A percentile compares a stretch with the other conserved stretches of the same genome.
phyloP scores from a whole-genome alignment of 2,113 vertebrate species.

The Varanus komodoensis region DNA sequence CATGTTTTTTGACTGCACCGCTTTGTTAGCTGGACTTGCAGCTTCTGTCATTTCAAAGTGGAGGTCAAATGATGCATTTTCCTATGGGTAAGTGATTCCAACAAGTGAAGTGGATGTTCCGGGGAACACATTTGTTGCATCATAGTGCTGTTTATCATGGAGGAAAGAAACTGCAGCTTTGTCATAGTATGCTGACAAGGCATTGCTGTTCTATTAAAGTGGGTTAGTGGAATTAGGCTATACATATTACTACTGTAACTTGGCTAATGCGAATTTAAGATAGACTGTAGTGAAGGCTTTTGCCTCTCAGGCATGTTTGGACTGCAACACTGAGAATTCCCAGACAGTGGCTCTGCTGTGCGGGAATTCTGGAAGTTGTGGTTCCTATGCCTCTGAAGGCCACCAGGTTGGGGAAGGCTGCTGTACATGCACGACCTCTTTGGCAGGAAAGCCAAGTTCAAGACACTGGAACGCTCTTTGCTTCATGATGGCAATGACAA shows the following conservation, averaged over 20 bases:
- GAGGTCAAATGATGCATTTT: constrained; percentile 97
- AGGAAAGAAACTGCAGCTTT: background rate
- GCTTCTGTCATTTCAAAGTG: constrained; percentile 98
- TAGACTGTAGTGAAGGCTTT: background rate
- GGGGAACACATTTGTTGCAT: background rate
- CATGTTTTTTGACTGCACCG: constrained; percentile 99
- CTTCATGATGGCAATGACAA: background rate
- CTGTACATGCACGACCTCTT: background rate
- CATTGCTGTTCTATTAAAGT: background rate
- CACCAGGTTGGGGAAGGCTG: no score
- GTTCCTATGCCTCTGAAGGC: no score
- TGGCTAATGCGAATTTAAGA: background rate
- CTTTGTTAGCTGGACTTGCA: constrained; percentile 94
- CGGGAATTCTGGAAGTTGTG: no score
- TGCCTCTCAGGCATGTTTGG: no score
- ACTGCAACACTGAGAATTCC: no score
- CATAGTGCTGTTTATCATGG: background rate
- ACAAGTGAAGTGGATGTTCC: background rate
- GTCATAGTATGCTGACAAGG: background rate
- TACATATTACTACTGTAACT: background rate
- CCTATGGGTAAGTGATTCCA: constrained; percentile 90
- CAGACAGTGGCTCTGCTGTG: no score
- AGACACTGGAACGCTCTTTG: background rate
- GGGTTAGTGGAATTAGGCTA: background rate
- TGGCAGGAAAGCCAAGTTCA: background rate